Conservation (phyloP, 2,888 invertebrate species). For the Acanthosepion lycidas region DNA sequence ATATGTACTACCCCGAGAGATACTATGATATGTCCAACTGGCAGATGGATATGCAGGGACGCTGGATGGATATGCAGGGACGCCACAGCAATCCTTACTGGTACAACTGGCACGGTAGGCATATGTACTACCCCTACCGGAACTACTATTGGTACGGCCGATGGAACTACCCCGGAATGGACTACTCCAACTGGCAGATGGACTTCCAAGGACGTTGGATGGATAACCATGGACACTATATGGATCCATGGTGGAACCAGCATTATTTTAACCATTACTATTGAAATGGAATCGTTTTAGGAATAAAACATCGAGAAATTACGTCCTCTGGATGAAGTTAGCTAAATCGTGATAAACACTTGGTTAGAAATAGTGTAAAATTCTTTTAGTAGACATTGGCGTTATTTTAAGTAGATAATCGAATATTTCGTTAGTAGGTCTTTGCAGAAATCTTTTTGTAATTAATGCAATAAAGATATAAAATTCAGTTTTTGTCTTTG, state of each 20-base stretch:
- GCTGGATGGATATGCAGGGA: constrained; percentile 35
- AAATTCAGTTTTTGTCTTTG: no score
- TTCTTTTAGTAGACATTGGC: no score
- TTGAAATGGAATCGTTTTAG: no score
- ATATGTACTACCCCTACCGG: constrained; percentile 2
- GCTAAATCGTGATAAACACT: no score
- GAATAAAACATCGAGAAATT: no score
- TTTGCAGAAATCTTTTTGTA: no score
- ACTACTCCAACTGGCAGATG: neutral
- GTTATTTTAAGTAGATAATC: no score
- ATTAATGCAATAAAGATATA: no score
- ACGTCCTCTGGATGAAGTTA: no score
- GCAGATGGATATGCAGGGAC: constrained; percentile 38
- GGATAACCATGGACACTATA: neutral
- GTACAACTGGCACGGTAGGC: neutral
- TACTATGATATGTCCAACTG: constrained; percentile 35
- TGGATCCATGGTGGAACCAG: neutral
- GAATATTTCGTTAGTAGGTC: no score
- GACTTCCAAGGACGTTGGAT: neutral
- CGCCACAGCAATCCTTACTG: neutral
- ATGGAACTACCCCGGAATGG: neutral
- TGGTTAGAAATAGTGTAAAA: no score
- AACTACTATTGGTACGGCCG: neutral
- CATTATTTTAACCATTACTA: neutral
- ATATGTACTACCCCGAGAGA: constrained; percentile 35